Base-by-base conservation (phyloP, 2,888 invertebrate species). In the Mylabris sibirica region DNA sequence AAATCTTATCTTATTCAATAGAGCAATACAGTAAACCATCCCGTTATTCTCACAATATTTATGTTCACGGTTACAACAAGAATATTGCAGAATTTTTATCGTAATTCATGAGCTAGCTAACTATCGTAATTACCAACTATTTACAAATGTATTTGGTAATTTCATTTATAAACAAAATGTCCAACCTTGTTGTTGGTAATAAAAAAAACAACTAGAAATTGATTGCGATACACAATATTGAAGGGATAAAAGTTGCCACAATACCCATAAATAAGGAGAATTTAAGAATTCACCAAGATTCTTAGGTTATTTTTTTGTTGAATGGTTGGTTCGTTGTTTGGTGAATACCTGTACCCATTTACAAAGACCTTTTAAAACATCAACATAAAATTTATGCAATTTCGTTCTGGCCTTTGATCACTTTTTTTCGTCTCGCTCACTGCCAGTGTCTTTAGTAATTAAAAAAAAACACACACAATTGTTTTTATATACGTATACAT, bases 81-180 rank as follows among this genome's bases (percentile, higher is more conserved):
- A 65, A 59, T 61, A 70, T 70, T 70, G 70, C 70, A 70, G 65
- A 70, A 5, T 9, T 67, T 69, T 67, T 70, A 65, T 67, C 65
- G 70, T 67, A 70, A 70, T 65, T 53, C 60, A 62, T 67, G 53
- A 69, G 8, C 30, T 11, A 69, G 8, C 30, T 11, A 35, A 66
- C 64, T 70, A 67, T 67, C 67, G 70, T 67, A 70, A 70, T 65
- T 63, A 65, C 35, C 57, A 35, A 67, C 49, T 70, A 70, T 70
- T 70, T 67, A 70, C 70, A 70, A 70, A 70, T 67, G 67, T 60
- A 61, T 70, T 70, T 70, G 67, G 70, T 70, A 70, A 70, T 65
- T 65, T 63, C 12, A 35, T 38, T 44, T 24, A 44, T 66, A n/a
- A 41, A 41, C 11, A 41, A 44, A 57, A 22, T 57, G 57, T 22